A percentile compares a stretch with the other conserved stretches of the same genome.
phyloP scores from a whole-genome alignment of 2,797 vertebrate species.

The Gobionotothen gibberifrons region DNA sequence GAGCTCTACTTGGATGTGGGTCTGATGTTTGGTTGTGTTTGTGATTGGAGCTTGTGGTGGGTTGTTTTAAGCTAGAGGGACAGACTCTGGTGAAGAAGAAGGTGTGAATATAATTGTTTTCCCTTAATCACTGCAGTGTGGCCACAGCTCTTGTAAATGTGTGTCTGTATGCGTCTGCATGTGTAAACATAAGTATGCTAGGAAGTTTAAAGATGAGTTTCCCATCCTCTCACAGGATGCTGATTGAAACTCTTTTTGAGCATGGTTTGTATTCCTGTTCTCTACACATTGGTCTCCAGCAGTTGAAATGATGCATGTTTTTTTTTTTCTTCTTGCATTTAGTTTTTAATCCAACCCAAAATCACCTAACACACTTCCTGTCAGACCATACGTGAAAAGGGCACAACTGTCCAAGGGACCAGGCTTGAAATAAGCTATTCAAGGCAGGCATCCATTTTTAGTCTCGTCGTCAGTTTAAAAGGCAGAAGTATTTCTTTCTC shows the following conservation, averaged over 20 bases:
- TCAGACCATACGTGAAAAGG: conserved; percentile 41
- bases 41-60: conserved; percentile 3
- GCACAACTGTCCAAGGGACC: conserved; percentile 44
- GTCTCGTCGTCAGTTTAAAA: conserved; percentile 43
- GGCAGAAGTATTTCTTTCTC: conserved; percentile 42
- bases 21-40: conserved; percentile 35
- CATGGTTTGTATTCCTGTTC: conserved; percentile 37
- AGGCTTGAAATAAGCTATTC: conserved; percentile 41
- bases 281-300: conserved; percentile 24
- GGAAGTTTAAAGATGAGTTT: conserved; percentile 15
- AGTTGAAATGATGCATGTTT: conserved; percentile 29
- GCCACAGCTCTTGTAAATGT: conserved; percentile 36
- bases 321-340: neutral
- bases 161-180: conserved; percentile 37
- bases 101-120: neutral
- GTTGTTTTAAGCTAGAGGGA: conserved; percentile 17
- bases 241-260: conserved; percentile 35
- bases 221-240: conserved; percentile 14
- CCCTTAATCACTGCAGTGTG: conserved; percentile 29
- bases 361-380: conserved; percentile 33
- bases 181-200: conserved; percentile 26
- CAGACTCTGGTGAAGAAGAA: conserved; percentile 58
- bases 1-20: conserved; percentile 18
- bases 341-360: conserved; percentile 3
- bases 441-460: conserved; percentile 37